These are phyloP conservation scores for Callipepla californica DNA, from an alignment of 2,113 vertebrate genomes.

Conservation along the genomic window DNA sequence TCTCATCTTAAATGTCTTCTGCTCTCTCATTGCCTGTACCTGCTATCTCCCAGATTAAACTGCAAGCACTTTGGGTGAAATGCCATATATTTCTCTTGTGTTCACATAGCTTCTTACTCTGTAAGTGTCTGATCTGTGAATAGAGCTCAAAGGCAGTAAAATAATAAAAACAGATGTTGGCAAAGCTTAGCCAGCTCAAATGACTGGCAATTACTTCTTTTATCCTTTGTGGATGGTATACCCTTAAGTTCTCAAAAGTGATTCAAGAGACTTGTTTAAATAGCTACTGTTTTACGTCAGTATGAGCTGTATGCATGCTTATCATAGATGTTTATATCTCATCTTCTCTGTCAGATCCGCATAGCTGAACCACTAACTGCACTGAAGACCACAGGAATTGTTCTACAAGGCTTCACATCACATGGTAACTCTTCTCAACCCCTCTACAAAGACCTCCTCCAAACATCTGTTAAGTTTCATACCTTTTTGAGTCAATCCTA, in stretches of 20 bases:
- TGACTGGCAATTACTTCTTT: neutral
- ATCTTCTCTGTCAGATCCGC: neutral
- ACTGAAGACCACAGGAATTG: neutral
- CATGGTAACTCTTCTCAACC: neutral
- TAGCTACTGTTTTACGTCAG: neutral
- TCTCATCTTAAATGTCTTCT: neutral
- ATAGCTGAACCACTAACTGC: neutral
- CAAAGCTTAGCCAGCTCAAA: neutral
- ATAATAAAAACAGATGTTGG: neutral
- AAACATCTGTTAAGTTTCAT: neutral
- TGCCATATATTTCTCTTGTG: neutral
- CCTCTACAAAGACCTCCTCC: neutral
- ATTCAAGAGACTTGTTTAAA: neutral
- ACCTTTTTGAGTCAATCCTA: neutral
- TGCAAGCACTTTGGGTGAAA: neutral
- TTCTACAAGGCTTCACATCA: neutral
- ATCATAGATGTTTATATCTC: neutral
- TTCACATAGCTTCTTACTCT: neutral
- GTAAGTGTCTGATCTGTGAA: neutral
- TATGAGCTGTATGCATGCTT: too few relatives aligned
- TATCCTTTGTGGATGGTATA: neutral
- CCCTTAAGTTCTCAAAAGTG: neutral
- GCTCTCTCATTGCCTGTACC: neutral
- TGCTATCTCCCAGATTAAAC: neutral
- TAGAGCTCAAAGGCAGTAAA: neutral